These are phyloP conservation scores for Diadumene lineata DNA, from an alignment of 92 coral and sea anemone genomes.

Conservation along the genomic window DNA sequence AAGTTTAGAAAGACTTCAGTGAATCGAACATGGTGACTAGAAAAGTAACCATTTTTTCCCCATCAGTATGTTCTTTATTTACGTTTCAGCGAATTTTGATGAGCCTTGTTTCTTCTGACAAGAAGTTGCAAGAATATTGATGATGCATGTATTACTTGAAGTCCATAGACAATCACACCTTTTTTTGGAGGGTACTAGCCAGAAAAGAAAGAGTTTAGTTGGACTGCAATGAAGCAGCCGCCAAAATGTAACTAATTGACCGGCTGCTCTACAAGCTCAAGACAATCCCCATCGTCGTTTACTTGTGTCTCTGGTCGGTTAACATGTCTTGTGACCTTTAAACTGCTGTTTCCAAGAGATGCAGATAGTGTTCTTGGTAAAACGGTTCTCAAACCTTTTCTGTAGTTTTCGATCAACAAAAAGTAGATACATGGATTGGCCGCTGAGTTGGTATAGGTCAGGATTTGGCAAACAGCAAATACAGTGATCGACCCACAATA, in stretches of 20 bases:
- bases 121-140: not conserved
- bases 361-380: constrained; percentile 38
- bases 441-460: constrained; percentile 40
- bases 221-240: too few species aligned
- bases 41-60: too few species aligned
- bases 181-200: too few species aligned
- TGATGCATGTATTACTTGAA: too few species aligned
- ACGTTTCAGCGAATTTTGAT: too few species aligned
- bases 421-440: constrained; percentile 43
- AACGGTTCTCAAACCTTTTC: constrained; percentile 43
- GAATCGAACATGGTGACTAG: too few species aligned
- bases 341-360: constrained; percentile 37
- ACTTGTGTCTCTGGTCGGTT: constrained; percentile 32
- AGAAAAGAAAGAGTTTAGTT: too few species aligned
- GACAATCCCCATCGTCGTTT: constrained; percentile 32
- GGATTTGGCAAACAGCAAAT: constrained; percentile 19
- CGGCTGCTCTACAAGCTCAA: constrained; percentile 38
- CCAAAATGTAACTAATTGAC: not conserved
- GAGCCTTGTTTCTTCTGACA: too few species aligned
- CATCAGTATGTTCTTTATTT: too few species aligned
- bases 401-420: constrained; percentile 38
- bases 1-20: too few species aligned
- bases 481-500: constrained; percentile 18
- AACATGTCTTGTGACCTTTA: constrained; percentile 8
- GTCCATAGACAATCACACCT: too few species aligned